Percentiles rank a stretch among this genome's conserved stretches.
Evolutionary conservation across 2,797 vertebrate genomes (phyloP).

Genomic region (Capromys pilorides): DNA sequence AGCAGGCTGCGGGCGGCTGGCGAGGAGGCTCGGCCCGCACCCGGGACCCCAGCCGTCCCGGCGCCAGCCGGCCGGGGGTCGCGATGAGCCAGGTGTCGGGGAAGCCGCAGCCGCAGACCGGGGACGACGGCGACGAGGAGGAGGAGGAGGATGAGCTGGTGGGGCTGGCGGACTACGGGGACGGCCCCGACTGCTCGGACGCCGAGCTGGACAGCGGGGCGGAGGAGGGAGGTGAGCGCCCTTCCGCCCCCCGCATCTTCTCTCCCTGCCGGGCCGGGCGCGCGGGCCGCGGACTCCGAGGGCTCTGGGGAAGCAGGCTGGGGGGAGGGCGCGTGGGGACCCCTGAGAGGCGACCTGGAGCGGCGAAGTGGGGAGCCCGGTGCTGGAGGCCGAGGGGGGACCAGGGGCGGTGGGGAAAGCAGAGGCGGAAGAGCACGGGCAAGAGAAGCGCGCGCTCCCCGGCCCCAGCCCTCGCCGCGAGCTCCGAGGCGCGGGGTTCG

Average conservation of each 20-base stretch:
- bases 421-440: not conserved
- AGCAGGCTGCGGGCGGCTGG: not conserved
- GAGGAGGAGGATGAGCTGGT: constrained; percentile 87
- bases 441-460: not conserved
- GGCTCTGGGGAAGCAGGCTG: constrained; percentile 3
- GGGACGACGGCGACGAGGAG: constrained; percentile 79
- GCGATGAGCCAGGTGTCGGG: constrained; percentile 82
- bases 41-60: constrained; percentile 22
- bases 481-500: not conserved
- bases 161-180: constrained; percentile 84
- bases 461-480: not conserved
- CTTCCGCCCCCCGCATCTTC: not conserved
- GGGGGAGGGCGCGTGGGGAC: constrained; percentile 8
- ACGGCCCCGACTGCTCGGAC: constrained; percentile 88
- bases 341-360: not conserved
- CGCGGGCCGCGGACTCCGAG: constrained; percentile 37
- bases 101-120: constrained; percentile 76
- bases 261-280: not conserved
- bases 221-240: constrained; percentile 91
- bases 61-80: constrained; percentile 40
- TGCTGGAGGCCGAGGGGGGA: not conserved
- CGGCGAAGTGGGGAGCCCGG: constrained; percentile 2
- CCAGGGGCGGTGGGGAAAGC: not conserved
- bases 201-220: constrained; percentile 88
- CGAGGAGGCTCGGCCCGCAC: not conserved